A percentile compares a stretch with the other conserved stretches of the same genome.
phyloP scores from a whole-genome alignment of 2,113 vertebrate species.

The Trinectes maculatus region DNA sequence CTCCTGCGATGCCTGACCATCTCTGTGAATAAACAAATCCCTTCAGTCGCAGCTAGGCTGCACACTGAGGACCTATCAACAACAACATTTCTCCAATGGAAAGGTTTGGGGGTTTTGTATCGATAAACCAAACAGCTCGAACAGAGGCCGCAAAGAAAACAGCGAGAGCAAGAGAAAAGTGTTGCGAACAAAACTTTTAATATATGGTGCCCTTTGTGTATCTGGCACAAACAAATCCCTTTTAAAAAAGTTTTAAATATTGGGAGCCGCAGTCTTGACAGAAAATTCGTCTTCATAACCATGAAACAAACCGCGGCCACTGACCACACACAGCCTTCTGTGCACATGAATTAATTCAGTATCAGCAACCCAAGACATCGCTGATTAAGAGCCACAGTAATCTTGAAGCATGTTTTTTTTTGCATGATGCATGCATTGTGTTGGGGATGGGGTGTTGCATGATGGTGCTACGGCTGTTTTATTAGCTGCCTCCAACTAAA shows the following conservation, averaged over 20 bases:
- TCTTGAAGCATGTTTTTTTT: slow-evolving; percentile 48
- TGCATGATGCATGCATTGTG: slow-evolving; percentile 59
- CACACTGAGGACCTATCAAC: slow-evolving; percentile 29
- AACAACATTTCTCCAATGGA: slow-evolving; percentile 9
- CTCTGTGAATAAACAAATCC: slow-evolving; percentile 53
- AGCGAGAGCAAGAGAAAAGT: slow-evolving; percentile 8
- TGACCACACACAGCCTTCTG: slow-evolving; percentile 14
- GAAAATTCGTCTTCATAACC: slow-evolving; percentile 36
- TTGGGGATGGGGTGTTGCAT: slow-evolving; percentile 56
- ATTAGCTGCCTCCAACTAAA: slow-evolving; percentile 83
- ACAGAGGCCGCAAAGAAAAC: slow-evolving; percentile 7
- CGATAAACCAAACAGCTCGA: slow-evolving; percentile 23
- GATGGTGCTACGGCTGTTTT: slow-evolving; percentile 72
- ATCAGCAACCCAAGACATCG: slow-evolving; percentile 18
- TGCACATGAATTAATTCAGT: slow-evolving; percentile 6
- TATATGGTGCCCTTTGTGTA: slow-evolving; percentile 18
- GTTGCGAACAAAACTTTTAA: slow-evolving; percentile 28
- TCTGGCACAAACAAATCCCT: slow-evolving; percentile 43
- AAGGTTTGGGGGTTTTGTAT: neutral
- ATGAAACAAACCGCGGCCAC: slow-evolving; percentile 22
- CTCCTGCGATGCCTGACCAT: slow-evolving; percentile 50
- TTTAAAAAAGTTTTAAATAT: slow-evolving; percentile 29
- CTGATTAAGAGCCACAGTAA: slow-evolving; percentile 41
- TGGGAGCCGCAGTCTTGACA: slow-evolving; percentile 24
- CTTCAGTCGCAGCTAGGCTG: slow-evolving; percentile 25